These are phyloP conservation scores for Epizoanthus stellaris DNA, from an alignment of 92 coral and sea anemone species.

Conservation along the genomic window DNA sequence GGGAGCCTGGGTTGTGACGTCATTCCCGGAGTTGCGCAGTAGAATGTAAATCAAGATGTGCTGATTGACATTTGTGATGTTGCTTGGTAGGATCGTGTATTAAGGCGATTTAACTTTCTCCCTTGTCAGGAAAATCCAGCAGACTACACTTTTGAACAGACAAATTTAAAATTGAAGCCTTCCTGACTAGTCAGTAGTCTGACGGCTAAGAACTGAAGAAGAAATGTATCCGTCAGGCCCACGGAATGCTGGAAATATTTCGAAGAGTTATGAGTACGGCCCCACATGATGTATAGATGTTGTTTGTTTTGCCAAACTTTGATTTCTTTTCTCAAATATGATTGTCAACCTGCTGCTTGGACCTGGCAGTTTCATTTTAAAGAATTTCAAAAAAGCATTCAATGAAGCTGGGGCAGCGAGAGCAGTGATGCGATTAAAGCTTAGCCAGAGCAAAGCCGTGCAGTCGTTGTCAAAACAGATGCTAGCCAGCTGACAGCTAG, in stretches of 20 bases:
- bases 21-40: slow-evolving; percentile 18
- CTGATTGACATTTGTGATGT: too few relatives aligned
- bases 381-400: too few relatives aligned
- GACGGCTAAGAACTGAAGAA: slow-evolving; percentile 16
- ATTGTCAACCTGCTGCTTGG: not conserved
- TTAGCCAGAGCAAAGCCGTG: not conserved
- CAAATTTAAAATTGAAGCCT: slow-evolving; percentile 3
- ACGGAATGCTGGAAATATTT: not conserved
- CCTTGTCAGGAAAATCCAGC: not conserved
- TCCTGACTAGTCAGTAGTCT: slow-evolving; percentile 17
- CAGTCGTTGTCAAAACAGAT: too few relatives aligned
- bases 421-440: too few relatives aligned
- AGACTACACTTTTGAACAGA: not conserved
- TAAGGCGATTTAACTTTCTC: not conserved
- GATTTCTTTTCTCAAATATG: not conserved
- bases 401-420: too few relatives aligned
- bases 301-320: slow-evolving; percentile 8
- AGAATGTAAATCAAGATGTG: too few relatives aligned
- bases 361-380: too few relatives aligned
- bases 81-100: too few relatives aligned
- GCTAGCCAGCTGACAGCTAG: too few relatives aligned
- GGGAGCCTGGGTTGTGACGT: slow-evolving; percentile 16
- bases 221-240: slow-evolving; percentile 6
- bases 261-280: not conserved
- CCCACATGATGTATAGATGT: too few relatives aligned